Evolutionary conservation across 1,140 invertebrate species (phyloP), one percentile per base, ranked within the genome.

Genomic region (Triops longicaudatus): DNA sequence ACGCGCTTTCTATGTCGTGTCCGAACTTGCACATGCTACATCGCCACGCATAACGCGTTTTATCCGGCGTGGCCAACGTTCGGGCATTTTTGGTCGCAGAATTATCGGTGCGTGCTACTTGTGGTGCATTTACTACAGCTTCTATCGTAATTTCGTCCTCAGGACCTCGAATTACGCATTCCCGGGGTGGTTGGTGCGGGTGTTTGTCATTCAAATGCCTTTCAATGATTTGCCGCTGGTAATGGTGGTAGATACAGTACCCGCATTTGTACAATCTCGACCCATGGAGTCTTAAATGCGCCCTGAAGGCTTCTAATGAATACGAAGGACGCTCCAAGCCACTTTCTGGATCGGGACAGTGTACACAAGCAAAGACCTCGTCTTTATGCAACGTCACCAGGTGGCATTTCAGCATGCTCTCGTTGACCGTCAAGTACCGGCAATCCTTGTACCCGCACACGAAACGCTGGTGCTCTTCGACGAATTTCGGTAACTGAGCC

Each of bases 201-300:
- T 93, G 91, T 22, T 87, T 86, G 4, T 91, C 90, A 0, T 82
- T 79, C 1, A 89, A 80, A 82, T 93, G 92, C 26, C 88, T 87
- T 37, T 92, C 90, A 0, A 92, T 85, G 5, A 89, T 31, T 63
- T 80, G 81, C 43, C 80, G 77, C 78, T 88, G 86, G 82, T 87
- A 84, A 44, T 88, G 84, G 7, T 85, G 79, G 79, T 82, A 81
- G 37, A 73, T 71, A 31, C 78, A 79, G 37, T 78, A 76, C 10
- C 44, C 73, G 28, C 76, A 78, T 79, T 89, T 89, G 82, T 90
- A 92, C 27, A 93, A 83, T 78, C 85, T 87, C 6, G 86, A 83
- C 78, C 91, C 90, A 84, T 93, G 92, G 85, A 93, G 88, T 84
- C 90, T 90, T 77, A 93, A 86, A 84, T 93, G 92, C 78, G 86